Conservation (phyloP, 2,888 invertebrate species). For the Synergus gifuensis region DNA sequence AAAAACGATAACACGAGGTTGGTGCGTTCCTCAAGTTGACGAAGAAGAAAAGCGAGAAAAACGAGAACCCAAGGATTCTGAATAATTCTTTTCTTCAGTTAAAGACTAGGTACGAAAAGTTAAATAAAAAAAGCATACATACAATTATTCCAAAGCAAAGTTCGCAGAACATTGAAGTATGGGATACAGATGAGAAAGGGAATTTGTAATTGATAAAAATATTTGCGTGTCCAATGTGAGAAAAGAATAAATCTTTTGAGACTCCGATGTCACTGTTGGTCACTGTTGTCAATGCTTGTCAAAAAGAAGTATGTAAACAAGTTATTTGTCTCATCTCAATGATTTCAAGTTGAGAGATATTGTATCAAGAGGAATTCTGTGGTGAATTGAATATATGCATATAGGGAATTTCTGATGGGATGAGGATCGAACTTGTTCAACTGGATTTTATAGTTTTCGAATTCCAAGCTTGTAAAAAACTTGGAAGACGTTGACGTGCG, state of each 20-base stretch:
- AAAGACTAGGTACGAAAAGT: constrained; percentile 6
- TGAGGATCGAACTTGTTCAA: background rate
- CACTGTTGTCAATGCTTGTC: background rate
- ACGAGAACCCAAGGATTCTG: background rate
- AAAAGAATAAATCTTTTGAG: background rate
- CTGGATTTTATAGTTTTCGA: constrained; percentile 7
- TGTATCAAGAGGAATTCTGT: background rate
- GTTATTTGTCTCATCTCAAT: background rate
- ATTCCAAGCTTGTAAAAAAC: constrained; percentile 18
- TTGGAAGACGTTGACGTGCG: background rate
- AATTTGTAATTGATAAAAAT: background rate
- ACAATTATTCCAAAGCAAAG: background rate
- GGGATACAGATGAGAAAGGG: background rate
- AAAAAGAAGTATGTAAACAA: constrained; percentile 1
- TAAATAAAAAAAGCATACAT: background rate
- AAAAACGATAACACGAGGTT: background rate
- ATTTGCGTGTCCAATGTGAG: background rate
- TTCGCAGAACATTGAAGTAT: background rate
- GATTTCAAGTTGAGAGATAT: background rate
- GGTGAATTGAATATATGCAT: background rate
- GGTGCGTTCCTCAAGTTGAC: background rate
- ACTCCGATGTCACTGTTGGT: background rate
- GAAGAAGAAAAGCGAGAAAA: constrained; percentile 16
- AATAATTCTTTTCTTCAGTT: background rate
- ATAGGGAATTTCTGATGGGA: background rate